Percentiles rank a stretch among this genome's conserved stretches.
Evolutionary conservation across 2,113 vertebrate species (phyloP).

Genomic region (Gymnorhina tibicen): DNA sequence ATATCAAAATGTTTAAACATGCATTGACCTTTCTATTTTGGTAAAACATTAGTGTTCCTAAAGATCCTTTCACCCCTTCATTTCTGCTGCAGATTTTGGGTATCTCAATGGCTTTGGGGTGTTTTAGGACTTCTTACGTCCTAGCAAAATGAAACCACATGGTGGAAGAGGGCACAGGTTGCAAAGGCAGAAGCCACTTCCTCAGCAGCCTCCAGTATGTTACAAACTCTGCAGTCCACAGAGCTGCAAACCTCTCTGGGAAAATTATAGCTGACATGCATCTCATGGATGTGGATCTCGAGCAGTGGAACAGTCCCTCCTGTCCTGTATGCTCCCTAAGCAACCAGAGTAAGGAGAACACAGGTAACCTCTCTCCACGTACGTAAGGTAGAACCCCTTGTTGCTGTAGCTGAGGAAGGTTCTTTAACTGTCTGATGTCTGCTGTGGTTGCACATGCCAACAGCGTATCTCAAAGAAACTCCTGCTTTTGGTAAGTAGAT

Average conservation of each 20-base stretch:
- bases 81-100: not conserved
- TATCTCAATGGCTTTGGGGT: not conserved
- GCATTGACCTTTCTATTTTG: not conserved
- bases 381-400: rapidly evolving
- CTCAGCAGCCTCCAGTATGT: not conserved
- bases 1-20: not conserved
- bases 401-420: not conserved
- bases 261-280: too few species aligned
- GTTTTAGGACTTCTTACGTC: not conserved
- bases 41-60: not conserved
- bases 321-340: not conserved
- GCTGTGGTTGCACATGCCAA: not conserved
- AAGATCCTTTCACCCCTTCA: not conserved
- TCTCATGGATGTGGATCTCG: rapidly evolving
- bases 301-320: not conserved
- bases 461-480: not conserved
- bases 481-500: not conserved
- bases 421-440: not conserved
- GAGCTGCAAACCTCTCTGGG: not conserved
- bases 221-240: not conserved
- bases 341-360: not conserved
- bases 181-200: not conserved
- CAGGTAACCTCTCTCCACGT: not conserved
- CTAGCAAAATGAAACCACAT: not conserved
- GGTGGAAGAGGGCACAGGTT: not conserved